These are phyloP conservation scores for Falco peregrinus DNA, from an alignment of 2,797 vertebrate genomes.

Conservation along the genomic window DNA sequence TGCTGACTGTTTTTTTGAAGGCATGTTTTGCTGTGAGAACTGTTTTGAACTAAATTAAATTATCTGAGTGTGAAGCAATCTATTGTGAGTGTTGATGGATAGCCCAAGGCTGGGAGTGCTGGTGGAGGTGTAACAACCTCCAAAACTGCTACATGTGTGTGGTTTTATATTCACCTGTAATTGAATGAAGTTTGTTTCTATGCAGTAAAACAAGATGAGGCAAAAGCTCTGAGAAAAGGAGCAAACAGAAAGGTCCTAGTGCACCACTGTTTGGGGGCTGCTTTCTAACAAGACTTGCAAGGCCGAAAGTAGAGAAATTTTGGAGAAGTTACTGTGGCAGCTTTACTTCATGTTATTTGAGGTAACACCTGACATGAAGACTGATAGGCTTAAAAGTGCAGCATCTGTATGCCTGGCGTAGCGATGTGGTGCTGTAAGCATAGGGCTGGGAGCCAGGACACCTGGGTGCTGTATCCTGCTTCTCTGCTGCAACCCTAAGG, in stretches of 20 bases:
- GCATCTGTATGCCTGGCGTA: not conserved
- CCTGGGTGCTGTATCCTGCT: not conserved
- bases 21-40: not conserved
- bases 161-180: not conserved
- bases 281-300: not conserved
- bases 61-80: not conserved
- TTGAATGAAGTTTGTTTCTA: not conserved
- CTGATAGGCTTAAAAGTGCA: not conserved
- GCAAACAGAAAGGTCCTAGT: not conserved
- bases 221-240: not conserved
- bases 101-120: not conserved
- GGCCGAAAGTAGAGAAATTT: not conserved
- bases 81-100: not conserved
- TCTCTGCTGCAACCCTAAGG: not conserved
- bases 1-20: not conserved
- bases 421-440: not conserved
- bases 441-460: not conserved
- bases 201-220: not conserved
- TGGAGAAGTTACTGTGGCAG: not conserved
- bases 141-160: not conserved
- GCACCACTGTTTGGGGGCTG: not conserved
- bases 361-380: constrained; percentile 8
- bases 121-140: not conserved
- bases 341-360: constrained; percentile 4
- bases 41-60: constrained; percentile 2